These are phyloP conservation scores for Danaus plexippus DNA, from an alignment of 1,140 invertebrate species.

Conservation along the genomic window DNA sequence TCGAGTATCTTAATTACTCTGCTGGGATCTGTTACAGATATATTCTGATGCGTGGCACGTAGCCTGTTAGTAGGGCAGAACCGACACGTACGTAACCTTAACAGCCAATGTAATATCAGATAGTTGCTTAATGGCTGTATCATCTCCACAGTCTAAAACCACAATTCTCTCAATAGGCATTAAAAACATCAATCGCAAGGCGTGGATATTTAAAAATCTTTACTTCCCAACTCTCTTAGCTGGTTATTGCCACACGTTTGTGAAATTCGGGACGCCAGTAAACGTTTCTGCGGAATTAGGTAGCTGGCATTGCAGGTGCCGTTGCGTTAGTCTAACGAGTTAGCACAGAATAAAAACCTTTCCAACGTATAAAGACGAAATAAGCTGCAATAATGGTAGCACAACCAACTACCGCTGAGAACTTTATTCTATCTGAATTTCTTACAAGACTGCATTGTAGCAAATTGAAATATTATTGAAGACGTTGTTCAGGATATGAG, in stretches of 20 bases:
- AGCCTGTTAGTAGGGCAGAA: slow-evolving; percentile 48
- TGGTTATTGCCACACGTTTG: slow-evolving; percentile 28
- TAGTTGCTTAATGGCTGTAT: slow-evolving; percentile 42
- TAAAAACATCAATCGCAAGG: slow-evolving; percentile 48
- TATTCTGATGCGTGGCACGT: slow-evolving; percentile 41
- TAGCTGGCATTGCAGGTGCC: background rate
- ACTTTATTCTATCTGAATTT: too few relatives aligned
- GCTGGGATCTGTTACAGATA: slow-evolving; percentile 10
- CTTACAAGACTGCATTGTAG: too few relatives aligned
- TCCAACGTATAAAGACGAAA: too few relatives aligned
- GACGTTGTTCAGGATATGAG: too few relatives aligned
- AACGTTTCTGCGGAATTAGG: slow-evolving; percentile 19
- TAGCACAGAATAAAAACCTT: too few relatives aligned
- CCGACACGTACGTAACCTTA: slow-evolving; percentile 57
- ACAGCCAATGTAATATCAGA: slow-evolving; percentile 53
- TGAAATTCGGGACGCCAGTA: slow-evolving; percentile 13
- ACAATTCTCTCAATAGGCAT: slow-evolving; percentile 37
- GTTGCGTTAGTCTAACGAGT: too few relatives aligned
- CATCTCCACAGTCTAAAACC: slow-evolving; percentile 19
- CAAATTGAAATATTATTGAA: too few relatives aligned
- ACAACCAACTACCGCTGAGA: too few relatives aligned
- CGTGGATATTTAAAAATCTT: too few relatives aligned
- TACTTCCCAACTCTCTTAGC: slow-evolving; percentile 29
- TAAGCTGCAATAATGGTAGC: too few relatives aligned
- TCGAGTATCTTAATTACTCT: slow-evolving; percentile 9